Conservation (phyloP, 2,797 vertebrate genomes). For the Acanthornis magna region DNA sequence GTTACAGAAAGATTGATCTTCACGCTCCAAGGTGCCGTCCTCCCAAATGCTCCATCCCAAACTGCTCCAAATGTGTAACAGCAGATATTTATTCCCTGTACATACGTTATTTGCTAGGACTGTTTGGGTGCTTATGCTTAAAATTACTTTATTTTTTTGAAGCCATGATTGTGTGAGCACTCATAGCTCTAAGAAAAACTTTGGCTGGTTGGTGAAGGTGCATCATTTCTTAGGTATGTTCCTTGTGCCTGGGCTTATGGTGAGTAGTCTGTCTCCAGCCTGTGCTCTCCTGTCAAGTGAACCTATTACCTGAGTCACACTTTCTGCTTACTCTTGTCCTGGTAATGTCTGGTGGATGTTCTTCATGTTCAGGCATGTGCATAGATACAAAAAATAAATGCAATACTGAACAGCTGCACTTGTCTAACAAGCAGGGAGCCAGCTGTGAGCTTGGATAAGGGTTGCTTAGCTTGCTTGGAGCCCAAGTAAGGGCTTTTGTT, state of each 20-base stretch:
- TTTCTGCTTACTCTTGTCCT: not conserved
- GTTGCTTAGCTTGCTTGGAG: not conserved
- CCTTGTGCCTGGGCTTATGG: not conserved
- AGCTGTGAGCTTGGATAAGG: not conserved
- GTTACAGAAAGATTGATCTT: not conserved
- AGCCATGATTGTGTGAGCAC: not conserved
- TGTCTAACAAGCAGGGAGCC: not conserved
- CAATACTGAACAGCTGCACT: not conserved
- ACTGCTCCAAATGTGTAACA: not conserved
- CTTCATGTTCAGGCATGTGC: not conserved
- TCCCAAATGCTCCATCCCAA: not conserved
- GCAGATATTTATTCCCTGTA: not conserved
- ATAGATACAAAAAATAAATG: not conserved
- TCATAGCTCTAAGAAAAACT: not conserved
- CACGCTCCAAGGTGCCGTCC: not conserved
- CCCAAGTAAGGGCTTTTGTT: not conserved
- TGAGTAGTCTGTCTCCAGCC: not conserved
- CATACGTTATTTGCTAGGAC: not conserved
- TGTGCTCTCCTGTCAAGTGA: not conserved
- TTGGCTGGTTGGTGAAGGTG: not conserved
- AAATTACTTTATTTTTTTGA: not conserved
- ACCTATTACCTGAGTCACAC: not conserved
- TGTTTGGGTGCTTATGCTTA: not conserved
- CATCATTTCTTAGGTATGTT: not conserved
- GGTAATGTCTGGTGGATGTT: not conserved